Base-by-base conservation (phyloP, 2,888 invertebrate genomes). In the Hemithea aestivaria region DNA sequence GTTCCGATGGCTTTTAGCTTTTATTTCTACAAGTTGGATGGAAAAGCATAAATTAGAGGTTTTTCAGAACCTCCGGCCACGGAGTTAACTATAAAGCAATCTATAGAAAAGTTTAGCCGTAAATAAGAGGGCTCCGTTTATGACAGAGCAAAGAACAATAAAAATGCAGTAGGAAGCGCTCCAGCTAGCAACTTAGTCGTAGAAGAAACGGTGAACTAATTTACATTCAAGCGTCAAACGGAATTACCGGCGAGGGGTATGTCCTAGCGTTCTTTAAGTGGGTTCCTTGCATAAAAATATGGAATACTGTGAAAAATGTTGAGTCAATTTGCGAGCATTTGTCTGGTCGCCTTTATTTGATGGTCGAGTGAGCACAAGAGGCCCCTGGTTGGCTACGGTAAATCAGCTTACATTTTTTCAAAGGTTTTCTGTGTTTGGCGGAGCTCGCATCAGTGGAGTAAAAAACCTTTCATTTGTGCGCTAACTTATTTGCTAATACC, bases 381-480 rank as follows among this genome's bases (percentile, higher is more conserved):
- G 67, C 66, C 71, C 62, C 68, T 70, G 66, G 65, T 68, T 71
- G 62, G 74, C 71, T 64, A 70, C 81, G 75, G 80, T 83, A 84
- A 83, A 84, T 82, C 83, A 83, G 83, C 83, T 83, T 83, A 82
- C 73, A 80, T 78, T 83, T 83, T 82, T 83, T 79, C 78, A 79
- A 84, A 80, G 80, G 80, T 72, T 79, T 72, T 73, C 80, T 82
- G 79, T 72, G 75, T 81, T 82, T 81, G 80, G 73, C 75, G 73
- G 72, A 67, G 69, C 67, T 73, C 71, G 68, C 76, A 74, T 80
- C 74, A 76, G 64, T 72, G 65, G 57, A 70, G 70, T 72, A 71
- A 73, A 53, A 80, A 76, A 71, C 68, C 71, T 76, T 81, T 73
- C 66, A 73, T 70, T 68, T 71, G 61, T 63, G 58, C 62, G 53